These are phyloP conservation scores for Phalanger gymnotis DNA, from an alignment of 2,797 vertebrate species.

Conservation along the genomic window DNA sequence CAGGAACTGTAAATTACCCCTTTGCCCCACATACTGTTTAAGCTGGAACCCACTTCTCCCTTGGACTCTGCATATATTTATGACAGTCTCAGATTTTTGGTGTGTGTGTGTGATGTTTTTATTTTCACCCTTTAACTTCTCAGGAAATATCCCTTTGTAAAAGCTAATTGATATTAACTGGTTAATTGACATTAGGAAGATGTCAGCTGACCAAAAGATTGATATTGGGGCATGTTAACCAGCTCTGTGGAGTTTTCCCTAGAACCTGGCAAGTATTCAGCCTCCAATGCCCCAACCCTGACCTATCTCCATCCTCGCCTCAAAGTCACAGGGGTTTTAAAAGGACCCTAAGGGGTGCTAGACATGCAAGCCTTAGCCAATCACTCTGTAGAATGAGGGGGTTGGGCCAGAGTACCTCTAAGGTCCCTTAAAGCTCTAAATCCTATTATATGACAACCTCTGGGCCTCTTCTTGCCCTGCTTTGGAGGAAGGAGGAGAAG, in stretches of 20 bases:
- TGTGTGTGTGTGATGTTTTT: background rate
- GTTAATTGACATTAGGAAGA: background rate
- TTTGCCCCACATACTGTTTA: too few relatives aligned
- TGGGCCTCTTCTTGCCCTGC: too few relatives aligned
- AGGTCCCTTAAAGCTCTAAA: too few relatives aligned
- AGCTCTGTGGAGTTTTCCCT: background rate
- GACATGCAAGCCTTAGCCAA: background rate
- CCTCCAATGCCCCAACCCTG: too few relatives aligned
- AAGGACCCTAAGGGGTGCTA: too few relatives aligned
- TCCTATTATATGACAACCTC: too few relatives aligned
- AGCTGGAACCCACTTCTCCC: too few relatives aligned
- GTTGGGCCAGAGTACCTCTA: too few relatives aligned
- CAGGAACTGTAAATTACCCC: too few relatives aligned
- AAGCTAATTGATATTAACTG: background rate
- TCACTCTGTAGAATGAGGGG: background rate
- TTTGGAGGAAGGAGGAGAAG: background rate
- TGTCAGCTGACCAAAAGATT: background rate
- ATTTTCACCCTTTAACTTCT: background rate
- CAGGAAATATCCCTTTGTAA: background rate
- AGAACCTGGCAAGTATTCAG: background rate
- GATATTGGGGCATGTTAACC: background rate
- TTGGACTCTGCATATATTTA: background rate
- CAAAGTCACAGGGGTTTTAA: background rate
- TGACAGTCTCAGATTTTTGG: background rate
- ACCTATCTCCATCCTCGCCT: background rate